Evolutionary conservation across 2,888 invertebrate species (phyloP).

Genomic region (Shargacucullia verbasci): DNA sequence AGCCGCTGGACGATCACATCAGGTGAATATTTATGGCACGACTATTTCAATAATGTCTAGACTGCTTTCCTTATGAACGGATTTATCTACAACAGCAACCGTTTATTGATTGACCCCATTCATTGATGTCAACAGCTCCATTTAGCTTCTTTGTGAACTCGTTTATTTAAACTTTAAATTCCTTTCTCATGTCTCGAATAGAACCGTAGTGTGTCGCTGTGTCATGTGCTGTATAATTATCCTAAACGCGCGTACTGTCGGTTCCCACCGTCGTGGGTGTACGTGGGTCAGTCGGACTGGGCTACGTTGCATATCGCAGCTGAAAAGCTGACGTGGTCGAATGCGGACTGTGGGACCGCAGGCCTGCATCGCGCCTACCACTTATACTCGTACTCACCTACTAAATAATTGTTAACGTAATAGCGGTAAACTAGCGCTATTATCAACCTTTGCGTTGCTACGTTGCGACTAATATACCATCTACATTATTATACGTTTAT

Average conservation of each 20-base stretch:
- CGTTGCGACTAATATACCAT: constrained; percentile 34
- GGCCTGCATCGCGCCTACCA: constrained; percentile 42
- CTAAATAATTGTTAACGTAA: constrained; percentile 65
- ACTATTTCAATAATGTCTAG: constrained; percentile 58
- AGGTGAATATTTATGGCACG: constrained; percentile 69
- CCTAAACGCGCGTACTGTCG: constrained; percentile 17
- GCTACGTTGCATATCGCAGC: constrained; percentile 35
- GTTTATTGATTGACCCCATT: constrained; percentile 68
- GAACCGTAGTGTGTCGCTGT: background rate
- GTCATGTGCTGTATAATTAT: constrained; percentile 41
- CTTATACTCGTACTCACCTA: constrained; percentile 23
- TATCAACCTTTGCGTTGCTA: constrained; percentile 52
- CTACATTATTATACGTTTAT: constrained; percentile 59
- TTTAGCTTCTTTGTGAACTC: constrained; percentile 23
- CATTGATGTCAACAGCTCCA: constrained; percentile 45
- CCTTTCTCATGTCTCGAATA: constrained; percentile 15
- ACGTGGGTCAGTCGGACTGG: constrained; percentile 41
- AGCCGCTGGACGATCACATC: too few relatives aligned
- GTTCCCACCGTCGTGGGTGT: constrained; percentile 35
- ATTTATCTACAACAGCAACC: constrained; percentile 38
- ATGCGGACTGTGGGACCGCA: constrained; percentile 58
- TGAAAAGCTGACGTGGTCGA: constrained; percentile 68
- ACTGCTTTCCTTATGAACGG: constrained; percentile 46
- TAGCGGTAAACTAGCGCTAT: constrained; percentile 59
- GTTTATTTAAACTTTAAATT: constrained; percentile 9